Conservation (phyloP, 1,140 invertebrate species). For the Drosophila repleta region DNA sequence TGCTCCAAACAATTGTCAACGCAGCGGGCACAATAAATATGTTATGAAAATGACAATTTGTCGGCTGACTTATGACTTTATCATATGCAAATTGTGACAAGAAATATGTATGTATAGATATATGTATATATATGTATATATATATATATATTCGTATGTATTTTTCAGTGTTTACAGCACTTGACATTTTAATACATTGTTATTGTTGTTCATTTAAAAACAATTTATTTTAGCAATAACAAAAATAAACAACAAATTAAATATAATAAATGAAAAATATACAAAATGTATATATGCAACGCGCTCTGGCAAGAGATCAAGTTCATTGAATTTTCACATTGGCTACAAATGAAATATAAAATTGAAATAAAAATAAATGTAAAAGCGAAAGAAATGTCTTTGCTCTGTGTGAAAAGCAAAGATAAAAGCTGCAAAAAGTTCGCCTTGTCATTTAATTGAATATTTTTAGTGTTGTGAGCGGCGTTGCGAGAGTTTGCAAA, state of each 20-base stretch:
- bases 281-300: slow-evolving; percentile 42
- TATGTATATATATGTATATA: not conserved
- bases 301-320: slow-evolving; percentile 63
- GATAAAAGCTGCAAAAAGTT: slow-evolving; percentile 21
- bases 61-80: slow-evolving; percentile 75
- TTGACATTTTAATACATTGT: slow-evolving; percentile 69
- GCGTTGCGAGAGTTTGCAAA: slow-evolving; percentile 35
- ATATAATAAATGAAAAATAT: slow-evolving; percentile 9
- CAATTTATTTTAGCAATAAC: slow-evolving; percentile 44
- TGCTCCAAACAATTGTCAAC: slow-evolving; percentile 5
- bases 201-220: slow-evolving; percentile 65
- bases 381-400: slow-evolving; percentile 38
- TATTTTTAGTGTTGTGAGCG: slow-evolving; percentile 51
- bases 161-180: slow-evolving; percentile 56
- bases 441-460: slow-evolving; percentile 69
- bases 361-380: not conserved
- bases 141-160: not conserved
- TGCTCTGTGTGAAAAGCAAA: slow-evolving; percentile 42
- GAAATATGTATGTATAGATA: slow-evolving; percentile 28
- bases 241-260: not conserved
- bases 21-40: slow-evolving; percentile 66
- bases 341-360: slow-evolving; percentile 23
- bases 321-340: slow-evolving; percentile 76
- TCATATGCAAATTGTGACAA: slow-evolving; percentile 79
- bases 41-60: slow-evolving; percentile 74